Conservation (phyloP, 2,888 invertebrate species). For the Pyrochroa serraticornis region DNA sequence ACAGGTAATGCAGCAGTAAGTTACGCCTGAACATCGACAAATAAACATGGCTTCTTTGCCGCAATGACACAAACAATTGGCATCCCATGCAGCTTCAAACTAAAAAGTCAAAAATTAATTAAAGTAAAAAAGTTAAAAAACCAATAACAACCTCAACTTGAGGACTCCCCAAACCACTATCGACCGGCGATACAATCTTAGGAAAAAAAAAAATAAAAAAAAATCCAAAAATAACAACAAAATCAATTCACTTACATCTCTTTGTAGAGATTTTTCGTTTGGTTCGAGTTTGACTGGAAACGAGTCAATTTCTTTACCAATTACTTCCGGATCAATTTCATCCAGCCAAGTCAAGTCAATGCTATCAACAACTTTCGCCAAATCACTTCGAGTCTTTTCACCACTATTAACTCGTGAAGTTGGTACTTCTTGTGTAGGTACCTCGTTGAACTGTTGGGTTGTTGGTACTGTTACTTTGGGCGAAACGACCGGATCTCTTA, state of each 20-base stretch:
- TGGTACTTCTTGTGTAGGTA: too few species aligned
- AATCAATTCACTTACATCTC: slow-evolving; percentile 6
- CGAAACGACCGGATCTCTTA: too few species aligned
- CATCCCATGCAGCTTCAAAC: not conserved
- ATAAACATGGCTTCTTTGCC: slow-evolving; percentile 9
- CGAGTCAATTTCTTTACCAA: slow-evolving; percentile 1
- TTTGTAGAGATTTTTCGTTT: not conserved
- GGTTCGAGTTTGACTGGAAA: slow-evolving; percentile 7
- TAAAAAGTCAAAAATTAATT: not conserved
- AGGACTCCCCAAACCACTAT: slow-evolving; percentile 17
- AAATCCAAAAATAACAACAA: not conserved
- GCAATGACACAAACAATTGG: slow-evolving; percentile 6
- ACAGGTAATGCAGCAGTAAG: slow-evolving; percentile 11
- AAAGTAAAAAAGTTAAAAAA: not conserved
- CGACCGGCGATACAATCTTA: slow-evolving; percentile 9
- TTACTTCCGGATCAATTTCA: slow-evolving; percentile 1
- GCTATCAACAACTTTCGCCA: too few species aligned
- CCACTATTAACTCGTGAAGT: too few species aligned
- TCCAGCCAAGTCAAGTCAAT: slow-evolving; percentile 20
- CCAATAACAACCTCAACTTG: not conserved
- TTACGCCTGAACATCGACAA: slow-evolving; percentile 5
- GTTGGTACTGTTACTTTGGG: too few species aligned
- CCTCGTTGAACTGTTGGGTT: too few species aligned
- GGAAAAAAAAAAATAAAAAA: not conserved
- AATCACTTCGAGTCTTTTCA: too few species aligned